Percentiles rank a stretch among this genome's conserved stretches.
These are phyloP conservation scores for Artibeus jamaicensis DNA, from an alignment of 2,797 vertebrate species.

Conservation along the genomic window DNA sequence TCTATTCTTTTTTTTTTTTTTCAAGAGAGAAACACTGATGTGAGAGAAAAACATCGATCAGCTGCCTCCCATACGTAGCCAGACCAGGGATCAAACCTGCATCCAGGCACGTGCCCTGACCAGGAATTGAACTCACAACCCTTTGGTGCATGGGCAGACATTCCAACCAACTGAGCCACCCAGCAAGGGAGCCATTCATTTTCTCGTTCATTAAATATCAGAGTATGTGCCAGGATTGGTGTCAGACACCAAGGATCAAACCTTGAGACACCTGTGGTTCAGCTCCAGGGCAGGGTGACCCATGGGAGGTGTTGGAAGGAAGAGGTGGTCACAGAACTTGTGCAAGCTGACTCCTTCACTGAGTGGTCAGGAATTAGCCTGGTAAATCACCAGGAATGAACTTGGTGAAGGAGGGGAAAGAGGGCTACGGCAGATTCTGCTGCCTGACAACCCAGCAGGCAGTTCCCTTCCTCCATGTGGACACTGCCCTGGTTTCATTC, in stretches of 20 bases:
- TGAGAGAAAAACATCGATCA: not conserved
- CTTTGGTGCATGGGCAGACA: not conserved
- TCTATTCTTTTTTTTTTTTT: not conserved
- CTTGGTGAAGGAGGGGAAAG: too few species aligned
- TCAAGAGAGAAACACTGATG: not conserved
- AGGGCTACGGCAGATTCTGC: too few species aligned
- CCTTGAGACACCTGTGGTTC: not conserved
- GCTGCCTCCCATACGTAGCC: fast-evolving
- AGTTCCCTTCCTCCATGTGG: not conserved
- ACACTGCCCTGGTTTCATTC: not conserved
- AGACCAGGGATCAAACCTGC: not conserved
- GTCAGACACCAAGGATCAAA: not conserved
- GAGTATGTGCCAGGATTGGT: not conserved
- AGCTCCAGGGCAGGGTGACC: not conserved
- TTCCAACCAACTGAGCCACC: not conserved
- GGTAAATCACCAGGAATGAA: not conserved
- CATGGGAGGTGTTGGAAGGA: not conserved
- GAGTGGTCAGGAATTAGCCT: not conserved
- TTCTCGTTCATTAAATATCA: not conserved
- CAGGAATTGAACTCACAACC: not conserved
- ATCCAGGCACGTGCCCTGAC: not conserved
- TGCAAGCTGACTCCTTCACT: not conserved
- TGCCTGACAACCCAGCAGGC: not conserved
- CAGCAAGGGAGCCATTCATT: not conserved
- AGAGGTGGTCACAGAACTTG: not conserved